Evolutionary conservation across 2,797 vertebrate genomes (phyloP).

Genomic region (Acestrorhynchus altus): DNA sequence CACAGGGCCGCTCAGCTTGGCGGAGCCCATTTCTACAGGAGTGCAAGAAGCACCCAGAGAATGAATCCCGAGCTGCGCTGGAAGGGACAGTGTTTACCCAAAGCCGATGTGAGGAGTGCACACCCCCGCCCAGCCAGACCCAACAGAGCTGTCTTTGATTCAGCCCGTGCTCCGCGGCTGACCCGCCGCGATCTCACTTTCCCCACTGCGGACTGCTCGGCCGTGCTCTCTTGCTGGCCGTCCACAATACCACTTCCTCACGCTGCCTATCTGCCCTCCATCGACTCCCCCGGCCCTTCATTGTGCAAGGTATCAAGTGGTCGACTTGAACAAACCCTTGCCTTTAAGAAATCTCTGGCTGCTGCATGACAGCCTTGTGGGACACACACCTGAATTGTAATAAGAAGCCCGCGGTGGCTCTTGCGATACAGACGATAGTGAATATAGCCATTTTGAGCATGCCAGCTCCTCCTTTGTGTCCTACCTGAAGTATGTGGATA

Average conservation of each 20-base stretch:
- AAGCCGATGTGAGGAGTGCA: background rate
- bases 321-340: background rate
- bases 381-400: constrained; percentile 19
- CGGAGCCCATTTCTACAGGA: constrained; percentile 14
- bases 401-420: constrained; percentile 1
- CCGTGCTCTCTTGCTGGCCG: constrained; percentile 10
- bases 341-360: constrained; percentile 16
- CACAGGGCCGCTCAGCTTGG: background rate
- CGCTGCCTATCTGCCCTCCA: background rate
- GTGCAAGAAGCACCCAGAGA: constrained; percentile 1
- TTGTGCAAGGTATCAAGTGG: constrained; percentile 12
- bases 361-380: background rate
- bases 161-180: constrained; percentile 29
- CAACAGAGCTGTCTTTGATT: constrained; percentile 46
- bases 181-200: constrained; percentile 22
- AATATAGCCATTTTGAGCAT: constrained; percentile 2
- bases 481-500: background rate
- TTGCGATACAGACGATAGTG: constrained; percentile 2
- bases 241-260: constrained; percentile 28
- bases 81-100: constrained; percentile 32
- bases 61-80: background rate
- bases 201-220: constrained; percentile 17
- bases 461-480: constrained; percentile 16
- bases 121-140: constrained; percentile 4
- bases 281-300: background rate